Conservation (phyloP, 2,797 vertebrate species). For the Nothura maculosa region DNA sequence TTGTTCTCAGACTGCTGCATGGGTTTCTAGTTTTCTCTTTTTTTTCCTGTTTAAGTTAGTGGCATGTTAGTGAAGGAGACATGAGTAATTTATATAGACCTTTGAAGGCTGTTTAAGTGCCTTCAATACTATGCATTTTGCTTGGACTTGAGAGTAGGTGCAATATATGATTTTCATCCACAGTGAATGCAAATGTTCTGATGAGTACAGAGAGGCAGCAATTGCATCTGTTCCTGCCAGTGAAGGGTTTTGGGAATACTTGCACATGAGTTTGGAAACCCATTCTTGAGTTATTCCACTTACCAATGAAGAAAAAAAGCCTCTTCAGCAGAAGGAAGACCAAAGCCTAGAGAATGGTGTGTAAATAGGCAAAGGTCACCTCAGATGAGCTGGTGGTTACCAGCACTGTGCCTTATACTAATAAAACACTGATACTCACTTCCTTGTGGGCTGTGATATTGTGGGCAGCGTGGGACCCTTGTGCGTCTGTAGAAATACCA, state of each 20-base stretch:
- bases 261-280: not conserved
- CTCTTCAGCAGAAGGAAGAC: not conserved
- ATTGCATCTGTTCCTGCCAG: not conserved
- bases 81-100: not conserved
- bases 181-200: not conserved
- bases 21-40: not conserved
- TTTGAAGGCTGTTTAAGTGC: accelerated
- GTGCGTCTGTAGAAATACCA: not conserved
- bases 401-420: not conserved
- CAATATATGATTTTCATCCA: not conserved
- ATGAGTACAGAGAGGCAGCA: not conserved
- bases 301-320: not conserved
- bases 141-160: not conserved
- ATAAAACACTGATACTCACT: not conserved
- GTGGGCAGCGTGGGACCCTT: accelerated
- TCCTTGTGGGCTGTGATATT: not conserved
- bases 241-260: not conserved
- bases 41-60: not conserved
- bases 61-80: not conserved
- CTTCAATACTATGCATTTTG: not conserved
- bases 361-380: not conserved
- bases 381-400: not conserved
- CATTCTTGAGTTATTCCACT: not conserved
- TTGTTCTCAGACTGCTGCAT: not conserved
- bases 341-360: not conserved